Evolutionary conservation across 2,888 invertebrate species (phyloP).

Genomic region (Erannis defoliaria): DNA sequence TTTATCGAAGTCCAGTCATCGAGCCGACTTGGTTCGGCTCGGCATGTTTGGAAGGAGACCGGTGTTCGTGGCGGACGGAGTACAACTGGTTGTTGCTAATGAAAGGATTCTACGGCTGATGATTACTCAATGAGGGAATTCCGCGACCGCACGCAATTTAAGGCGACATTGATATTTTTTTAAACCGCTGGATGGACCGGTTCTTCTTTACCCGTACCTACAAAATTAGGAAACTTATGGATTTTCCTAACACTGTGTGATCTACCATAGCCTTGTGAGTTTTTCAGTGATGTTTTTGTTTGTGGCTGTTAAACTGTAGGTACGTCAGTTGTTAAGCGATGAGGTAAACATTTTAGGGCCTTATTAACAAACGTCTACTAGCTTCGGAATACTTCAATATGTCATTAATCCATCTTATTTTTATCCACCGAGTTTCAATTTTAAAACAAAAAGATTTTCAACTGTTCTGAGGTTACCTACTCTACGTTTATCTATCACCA

Average conservation of each 20-base stretch:
- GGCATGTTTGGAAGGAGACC: constrained; percentile 34
- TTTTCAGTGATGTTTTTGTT: background rate
- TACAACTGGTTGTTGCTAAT: constrained; percentile 40
- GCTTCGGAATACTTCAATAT: no score
- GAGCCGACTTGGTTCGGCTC: constrained; percentile 2
- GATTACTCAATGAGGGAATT: constrained; percentile 62
- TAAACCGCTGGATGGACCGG: constrained; percentile 1
- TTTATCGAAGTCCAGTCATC: constrained; percentile 31
- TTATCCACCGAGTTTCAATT: no score
- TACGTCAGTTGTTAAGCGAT: constrained; percentile 5
- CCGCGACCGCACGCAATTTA: constrained; percentile 44
- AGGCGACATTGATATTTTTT: constrained; percentile 22
- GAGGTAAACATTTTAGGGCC: constrained; percentile 25
- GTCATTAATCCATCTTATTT: no score
- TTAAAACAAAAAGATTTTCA: no score
- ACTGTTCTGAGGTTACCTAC: no score
- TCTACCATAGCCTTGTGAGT: background rate
- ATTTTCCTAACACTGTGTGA: constrained; percentile 5
- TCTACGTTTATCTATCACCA: no score
- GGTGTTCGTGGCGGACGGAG: constrained; percentile 35
- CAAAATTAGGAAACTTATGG: constrained; percentile 7
- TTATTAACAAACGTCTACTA: no score
- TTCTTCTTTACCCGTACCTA: background rate
- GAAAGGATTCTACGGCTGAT: constrained; percentile 37
- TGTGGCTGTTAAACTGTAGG: background rate